Evolutionary conservation across 2,797 vertebrate species (phyloP).

Genomic region (Lepidocolaptes lacrymiger): DNA sequence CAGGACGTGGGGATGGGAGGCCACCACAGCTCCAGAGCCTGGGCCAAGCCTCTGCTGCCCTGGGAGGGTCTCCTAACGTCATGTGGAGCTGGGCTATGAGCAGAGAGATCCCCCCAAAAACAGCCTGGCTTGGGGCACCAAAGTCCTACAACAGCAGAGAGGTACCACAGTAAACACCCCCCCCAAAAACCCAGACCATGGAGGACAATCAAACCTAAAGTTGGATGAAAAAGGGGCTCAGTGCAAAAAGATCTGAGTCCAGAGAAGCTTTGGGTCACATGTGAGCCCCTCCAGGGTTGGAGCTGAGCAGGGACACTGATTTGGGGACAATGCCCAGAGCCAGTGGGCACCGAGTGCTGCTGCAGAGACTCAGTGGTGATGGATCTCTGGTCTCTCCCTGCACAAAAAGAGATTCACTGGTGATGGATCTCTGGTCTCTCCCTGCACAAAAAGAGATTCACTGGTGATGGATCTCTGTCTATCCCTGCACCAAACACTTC

Average conservation of each 20-base stretch:
- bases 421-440: neutral
- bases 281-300: neutral
- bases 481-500: neutral
- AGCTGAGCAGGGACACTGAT: neutral
- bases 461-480: neutral
- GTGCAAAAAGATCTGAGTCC: conserved; percentile 2
- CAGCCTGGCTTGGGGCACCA: neutral
- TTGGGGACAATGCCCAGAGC: neutral
- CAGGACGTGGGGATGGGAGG: neutral
- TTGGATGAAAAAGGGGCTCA: neutral
- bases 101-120: neutral
- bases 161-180: neutral
- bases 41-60: conserved; percentile 5
- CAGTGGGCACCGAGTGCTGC: conserved; percentile 2
- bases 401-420: neutral
- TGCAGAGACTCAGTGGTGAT: neutral
- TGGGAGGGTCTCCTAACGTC: conserved; percentile 13
- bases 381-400: neutral
- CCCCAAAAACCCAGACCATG: neutral
- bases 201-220: conserved; percentile 22
- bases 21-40: neutral
- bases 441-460: neutral
- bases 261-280: neutral
- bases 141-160: neutral
- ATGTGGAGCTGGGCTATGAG: neutral